phyloP scores from a whole-genome alignment of 2,797 vertebrate species.

The Lepus oiostolus region DNA sequence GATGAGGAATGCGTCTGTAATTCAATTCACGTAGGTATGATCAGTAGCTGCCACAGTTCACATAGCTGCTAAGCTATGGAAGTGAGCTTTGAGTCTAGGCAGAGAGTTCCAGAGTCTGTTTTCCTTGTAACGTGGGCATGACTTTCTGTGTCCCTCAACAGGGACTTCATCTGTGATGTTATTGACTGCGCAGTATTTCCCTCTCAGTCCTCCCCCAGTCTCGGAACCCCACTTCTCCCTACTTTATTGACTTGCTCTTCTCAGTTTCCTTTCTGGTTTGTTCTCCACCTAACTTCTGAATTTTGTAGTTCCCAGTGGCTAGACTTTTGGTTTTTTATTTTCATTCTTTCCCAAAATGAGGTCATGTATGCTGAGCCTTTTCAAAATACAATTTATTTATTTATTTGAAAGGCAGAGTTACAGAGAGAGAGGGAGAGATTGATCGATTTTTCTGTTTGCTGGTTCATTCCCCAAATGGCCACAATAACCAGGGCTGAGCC shows the following conservation, averaged over 20 bases:
- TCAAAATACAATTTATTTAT: too few relatives aligned
- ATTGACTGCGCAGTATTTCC: neutral
- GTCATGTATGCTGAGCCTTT: neutral
- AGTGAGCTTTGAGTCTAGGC: neutral
- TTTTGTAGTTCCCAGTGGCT: neutral
- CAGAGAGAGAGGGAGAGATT: too few relatives aligned
- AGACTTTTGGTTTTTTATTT: neutral
- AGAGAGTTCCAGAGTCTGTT: neutral
- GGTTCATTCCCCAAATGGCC: too few relatives aligned
- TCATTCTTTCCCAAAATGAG: neutral
- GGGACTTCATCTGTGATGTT: neutral
- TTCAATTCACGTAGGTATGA: neutral
- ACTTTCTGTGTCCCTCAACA: neutral
- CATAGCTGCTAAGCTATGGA: neutral
- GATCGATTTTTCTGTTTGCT: too few relatives aligned
- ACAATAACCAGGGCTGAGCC: too few relatives aligned
- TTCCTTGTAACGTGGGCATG: neutral
- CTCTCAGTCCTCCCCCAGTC: neutral
- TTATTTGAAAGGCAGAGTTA: too few relatives aligned
- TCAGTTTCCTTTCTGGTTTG: constrained; percentile 7
- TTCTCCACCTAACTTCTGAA: neutral
- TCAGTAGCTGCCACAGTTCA: neutral
- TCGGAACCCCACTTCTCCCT: neutral
- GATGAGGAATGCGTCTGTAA: neutral
- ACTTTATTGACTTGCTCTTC: neutral